Evolutionary conservation across 2,113 vertebrate species (phyloP).

Genomic region (Urocynchramus pylzowi): DNA sequence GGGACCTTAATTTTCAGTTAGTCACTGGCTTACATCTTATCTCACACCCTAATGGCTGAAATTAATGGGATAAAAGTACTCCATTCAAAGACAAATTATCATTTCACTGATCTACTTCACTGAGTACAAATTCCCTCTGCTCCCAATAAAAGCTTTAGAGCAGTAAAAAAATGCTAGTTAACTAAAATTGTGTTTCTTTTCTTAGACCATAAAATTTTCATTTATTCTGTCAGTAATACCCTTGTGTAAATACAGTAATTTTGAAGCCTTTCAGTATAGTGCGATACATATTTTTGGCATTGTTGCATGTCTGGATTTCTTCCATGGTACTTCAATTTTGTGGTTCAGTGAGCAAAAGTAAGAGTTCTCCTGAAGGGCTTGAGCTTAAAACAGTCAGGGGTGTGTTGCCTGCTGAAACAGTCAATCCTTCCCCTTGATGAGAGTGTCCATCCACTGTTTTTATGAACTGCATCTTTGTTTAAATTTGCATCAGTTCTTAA

Average conservation of each 20-base stretch:
- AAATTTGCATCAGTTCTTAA: not conserved
- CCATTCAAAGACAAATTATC: conserved; percentile 78
- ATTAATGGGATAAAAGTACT: conserved; percentile 78
- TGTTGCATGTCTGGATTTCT: conserved; percentile 68
- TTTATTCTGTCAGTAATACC: conserved; percentile 72
- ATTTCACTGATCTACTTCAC: conserved; percentile 76
- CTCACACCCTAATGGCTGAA: conserved; percentile 67
- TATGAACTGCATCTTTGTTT: not conserved
- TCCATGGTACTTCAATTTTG: conserved; percentile 77
- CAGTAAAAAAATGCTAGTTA: conserved; percentile 72
- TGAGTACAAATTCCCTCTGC: conserved; percentile 69
- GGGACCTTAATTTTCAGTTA: conserved; percentile 68
- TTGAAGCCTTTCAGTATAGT: conserved; percentile 59
- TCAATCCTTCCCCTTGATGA: conserved; percentile 56
- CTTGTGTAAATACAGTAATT: conserved; percentile 74
- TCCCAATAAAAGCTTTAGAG: conserved; percentile 73
- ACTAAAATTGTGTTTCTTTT: conserved; percentile 76
- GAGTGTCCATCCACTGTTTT: not conserved
- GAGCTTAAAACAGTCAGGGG: conserved; percentile 70
- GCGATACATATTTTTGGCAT: conserved; percentile 70
- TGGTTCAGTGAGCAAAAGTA: conserved; percentile 76
- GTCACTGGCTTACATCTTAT: conserved; percentile 70
- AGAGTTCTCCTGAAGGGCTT: conserved; percentile 63
- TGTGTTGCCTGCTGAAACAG: conserved; percentile 57
- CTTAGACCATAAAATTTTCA: conserved; percentile 73